phyloP scores from a whole-genome alignment of 2,888 invertebrate species.

The Tinea semifulvella region DNA sequence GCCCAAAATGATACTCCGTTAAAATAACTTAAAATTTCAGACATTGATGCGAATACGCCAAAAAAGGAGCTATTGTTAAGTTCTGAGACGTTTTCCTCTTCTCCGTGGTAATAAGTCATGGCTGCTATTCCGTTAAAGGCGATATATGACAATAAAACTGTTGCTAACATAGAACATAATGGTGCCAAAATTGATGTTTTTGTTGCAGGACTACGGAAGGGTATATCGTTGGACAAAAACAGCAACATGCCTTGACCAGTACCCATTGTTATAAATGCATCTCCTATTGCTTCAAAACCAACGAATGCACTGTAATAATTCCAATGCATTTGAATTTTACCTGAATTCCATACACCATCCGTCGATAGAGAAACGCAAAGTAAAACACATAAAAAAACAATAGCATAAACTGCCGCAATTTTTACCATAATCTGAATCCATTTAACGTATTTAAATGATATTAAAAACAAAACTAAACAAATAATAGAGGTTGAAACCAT shows the following conservation, averaged over 20 bases:
- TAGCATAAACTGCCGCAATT: constrained; percentile 30
- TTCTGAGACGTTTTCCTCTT: constrained; percentile 46
- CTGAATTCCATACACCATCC: constrained; percentile 44
- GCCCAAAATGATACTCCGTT: constrained; percentile 37
- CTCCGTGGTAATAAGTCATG: constrained; percentile 51
- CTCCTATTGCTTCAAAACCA: constrained; percentile 26
- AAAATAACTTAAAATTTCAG: constrained; percentile 47
- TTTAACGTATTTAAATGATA: constrained; percentile 39
- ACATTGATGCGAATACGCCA: constrained; percentile 34
- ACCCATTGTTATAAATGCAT: constrained; percentile 37
- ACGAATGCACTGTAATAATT: constrained; percentile 24
- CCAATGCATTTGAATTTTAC: constrained; percentile 30
- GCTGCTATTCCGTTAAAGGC: constrained; percentile 43
- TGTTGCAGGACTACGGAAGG: constrained; percentile 50
- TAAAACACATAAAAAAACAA: constrained; percentile 31
- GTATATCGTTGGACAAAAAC: constrained; percentile 36
- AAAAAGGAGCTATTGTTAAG: constrained; percentile 35
- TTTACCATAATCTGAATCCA: constrained; percentile 32
- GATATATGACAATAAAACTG: constrained; percentile 34
- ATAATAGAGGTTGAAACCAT: constrained; percentile 27
- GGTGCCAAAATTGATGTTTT: constrained; percentile 43
- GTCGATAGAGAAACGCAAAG: constrained; percentile 41
- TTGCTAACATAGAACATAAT: constrained; percentile 32
- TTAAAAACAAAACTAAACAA: constrained; percentile 31
- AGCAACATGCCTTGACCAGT: constrained; percentile 42